Percentiles rank a stretch among this genome's conserved stretches.
Evolutionary conservation across 2,888 invertebrate genomes (phyloP).

Genomic region (Tromatobia lineatoria): DNA sequence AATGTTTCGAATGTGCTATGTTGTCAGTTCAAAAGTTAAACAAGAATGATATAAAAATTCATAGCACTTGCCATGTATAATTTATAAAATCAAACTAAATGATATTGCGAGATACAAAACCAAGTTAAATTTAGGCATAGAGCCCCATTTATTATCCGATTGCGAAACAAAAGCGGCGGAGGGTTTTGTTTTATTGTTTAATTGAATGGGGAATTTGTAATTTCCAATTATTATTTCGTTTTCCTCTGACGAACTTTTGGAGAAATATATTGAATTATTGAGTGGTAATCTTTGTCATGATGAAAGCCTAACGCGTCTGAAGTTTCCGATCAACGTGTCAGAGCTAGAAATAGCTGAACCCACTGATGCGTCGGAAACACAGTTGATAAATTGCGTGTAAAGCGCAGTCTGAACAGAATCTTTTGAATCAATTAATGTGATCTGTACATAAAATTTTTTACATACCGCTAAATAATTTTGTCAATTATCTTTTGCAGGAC

Average conservation of each 20-base stretch:
- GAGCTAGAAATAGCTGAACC: constrained; percentile 86
- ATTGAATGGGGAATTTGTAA: too few species aligned
- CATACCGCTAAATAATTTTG: not conserved
- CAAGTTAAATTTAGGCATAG: too few species aligned
- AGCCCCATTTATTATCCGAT: too few species aligned
- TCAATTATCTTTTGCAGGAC: constrained; percentile 89
- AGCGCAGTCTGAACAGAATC: constrained; percentile 79
- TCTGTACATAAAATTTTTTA: not conserved
- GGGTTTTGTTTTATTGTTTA: too few species aligned
- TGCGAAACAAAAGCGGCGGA: too few species aligned
- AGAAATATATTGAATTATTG: not conserved
- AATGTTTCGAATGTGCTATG: too few species aligned
- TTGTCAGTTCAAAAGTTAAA: too few species aligned
- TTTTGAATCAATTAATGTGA: not conserved
- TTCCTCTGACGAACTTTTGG: not conserved
- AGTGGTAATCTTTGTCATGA: constrained; percentile 54
- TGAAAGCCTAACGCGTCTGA: constrained; percentile 79
- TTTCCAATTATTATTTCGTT: not conserved
- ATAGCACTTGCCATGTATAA: too few species aligned
- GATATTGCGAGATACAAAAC: too few species aligned
- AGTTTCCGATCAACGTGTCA: constrained; percentile 77
- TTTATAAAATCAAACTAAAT: too few species aligned
- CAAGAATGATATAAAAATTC: too few species aligned
- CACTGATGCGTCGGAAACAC: constrained; percentile 80
- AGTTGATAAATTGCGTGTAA: constrained; percentile 75